Percentiles rank a stretch among this genome's conserved stretches.
These are phyloP conservation scores for Lutjanus argentimaculatus DNA, from an alignment of 2,797 vertebrate species.

Conservation along the genomic window DNA sequence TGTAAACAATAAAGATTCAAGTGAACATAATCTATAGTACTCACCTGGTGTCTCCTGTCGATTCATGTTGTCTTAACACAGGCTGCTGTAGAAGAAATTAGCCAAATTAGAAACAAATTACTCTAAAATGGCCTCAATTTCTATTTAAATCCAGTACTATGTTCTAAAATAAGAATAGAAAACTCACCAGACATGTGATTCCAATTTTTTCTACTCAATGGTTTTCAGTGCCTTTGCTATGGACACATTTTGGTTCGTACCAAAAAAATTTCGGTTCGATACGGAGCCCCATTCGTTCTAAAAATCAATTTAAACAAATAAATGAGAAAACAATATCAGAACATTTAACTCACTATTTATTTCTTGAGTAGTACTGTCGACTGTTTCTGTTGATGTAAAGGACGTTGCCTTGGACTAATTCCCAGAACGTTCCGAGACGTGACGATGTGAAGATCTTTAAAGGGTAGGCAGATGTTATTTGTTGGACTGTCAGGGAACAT, in stretches of 20 bases:
- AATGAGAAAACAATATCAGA: background rate
- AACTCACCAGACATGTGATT: background rate
- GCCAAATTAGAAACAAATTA: background rate
- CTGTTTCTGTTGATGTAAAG: no score
- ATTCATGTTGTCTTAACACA: background rate
- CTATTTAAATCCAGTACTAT: background rate
- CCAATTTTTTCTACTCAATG: no score
- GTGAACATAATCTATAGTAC: conserved; percentile 64
- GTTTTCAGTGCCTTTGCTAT: background rate
- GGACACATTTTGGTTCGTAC: background rate
- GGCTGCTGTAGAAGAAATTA: background rate
- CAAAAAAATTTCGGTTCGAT: background rate
- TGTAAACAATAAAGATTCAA: conserved; percentile 88
- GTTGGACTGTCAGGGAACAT: no score
- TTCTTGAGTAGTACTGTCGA: background rate
- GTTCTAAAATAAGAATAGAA: background rate
- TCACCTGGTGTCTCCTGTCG: conserved; percentile 33
- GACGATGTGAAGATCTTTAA: no score
- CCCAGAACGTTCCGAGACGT: no score
- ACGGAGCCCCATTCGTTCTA: no score
- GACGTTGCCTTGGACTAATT: no score
- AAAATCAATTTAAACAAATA: background rate
- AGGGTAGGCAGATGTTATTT: no score
- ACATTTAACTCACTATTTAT: background rate
- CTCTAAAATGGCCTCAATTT: background rate